Percentiles rank a stretch among this genome's conserved stretches.
Conservation (phyloP, 2,113 vertebrate species). For the Phrynocephalus versicolor region DNA sequence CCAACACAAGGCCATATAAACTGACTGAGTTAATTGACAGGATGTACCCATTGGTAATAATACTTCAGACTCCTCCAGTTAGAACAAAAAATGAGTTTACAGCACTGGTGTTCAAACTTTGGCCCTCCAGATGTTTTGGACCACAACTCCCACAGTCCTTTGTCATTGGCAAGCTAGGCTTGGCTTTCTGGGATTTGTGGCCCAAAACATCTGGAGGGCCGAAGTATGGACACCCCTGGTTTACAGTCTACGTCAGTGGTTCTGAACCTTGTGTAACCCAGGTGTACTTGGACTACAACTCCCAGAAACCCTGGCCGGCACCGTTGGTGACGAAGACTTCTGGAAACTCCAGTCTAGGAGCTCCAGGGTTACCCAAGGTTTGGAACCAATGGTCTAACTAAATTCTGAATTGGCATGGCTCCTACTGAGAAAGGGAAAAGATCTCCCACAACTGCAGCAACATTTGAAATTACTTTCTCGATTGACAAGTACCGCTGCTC, state of each 20-base stretch:
- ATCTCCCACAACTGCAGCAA: not conserved
- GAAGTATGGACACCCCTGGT: no score
- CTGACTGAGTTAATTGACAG: not conserved
- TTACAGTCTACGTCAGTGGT: not conserved
- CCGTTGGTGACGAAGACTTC: not conserved
- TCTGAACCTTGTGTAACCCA: no score
- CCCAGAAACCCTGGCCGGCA: not conserved
- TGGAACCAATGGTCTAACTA: not conserved
- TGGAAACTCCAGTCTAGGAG: no score
- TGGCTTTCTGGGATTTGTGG: no score
- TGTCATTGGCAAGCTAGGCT: no score
- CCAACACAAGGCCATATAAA: not conserved
- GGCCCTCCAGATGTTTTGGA: no score
- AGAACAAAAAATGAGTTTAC: not conserved
- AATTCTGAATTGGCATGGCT: not conserved
- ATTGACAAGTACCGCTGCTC: not conserved
- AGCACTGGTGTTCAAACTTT: no score
- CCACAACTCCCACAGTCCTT: no score
- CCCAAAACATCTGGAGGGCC: no score
- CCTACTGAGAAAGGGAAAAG: not conserved
- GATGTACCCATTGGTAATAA: not conserved
- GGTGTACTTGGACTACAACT: no score
- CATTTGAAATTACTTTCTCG: not conserved
- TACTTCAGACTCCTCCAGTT: not conserved
- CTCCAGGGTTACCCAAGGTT: no score